Conservation (phyloP, 2,113 vertebrate species). For the Elgaria multicarinata region DNA sequence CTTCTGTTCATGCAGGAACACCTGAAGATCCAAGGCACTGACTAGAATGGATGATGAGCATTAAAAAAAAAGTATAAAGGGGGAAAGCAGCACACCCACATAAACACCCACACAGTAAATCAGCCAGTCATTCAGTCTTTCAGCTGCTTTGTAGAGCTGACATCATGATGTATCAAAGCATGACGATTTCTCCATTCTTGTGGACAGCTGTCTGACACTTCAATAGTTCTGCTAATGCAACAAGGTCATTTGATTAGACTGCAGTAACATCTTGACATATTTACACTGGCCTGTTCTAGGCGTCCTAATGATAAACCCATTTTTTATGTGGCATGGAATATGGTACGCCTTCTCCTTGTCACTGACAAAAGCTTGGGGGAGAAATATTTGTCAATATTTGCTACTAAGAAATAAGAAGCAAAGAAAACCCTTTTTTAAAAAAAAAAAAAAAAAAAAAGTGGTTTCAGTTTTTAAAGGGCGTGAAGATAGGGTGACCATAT, state of each 20-base stretch:
- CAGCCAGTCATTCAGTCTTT: not conserved
- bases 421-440: not conserved
- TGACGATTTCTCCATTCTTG: not conserved
- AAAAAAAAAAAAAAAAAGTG: no score
- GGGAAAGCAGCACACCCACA: not conserved
- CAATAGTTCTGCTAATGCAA: constrained; percentile 34
- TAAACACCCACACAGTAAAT: not conserved
- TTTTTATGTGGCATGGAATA: constrained; percentile 28
- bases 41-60: no score
- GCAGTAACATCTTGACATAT: not conserved
- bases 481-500: no score
- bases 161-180: no score
- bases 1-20: not conserved
- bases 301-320: constrained; percentile 35
- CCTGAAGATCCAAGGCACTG: not conserved
- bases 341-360: not conserved
- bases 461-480: constrained; percentile 8
- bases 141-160: not conserved
- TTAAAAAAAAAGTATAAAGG: not conserved
- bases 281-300: not conserved
- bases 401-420: constrained; percentile 43
- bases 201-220: constrained; percentile 32
- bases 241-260: not conserved
- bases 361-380: constrained; percentile 10
- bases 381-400: constrained; percentile 37